Percentiles rank a stretch among this genome's conserved stretches.
Evolutionary conservation across 2,888 invertebrate genomes (phyloP).

Genomic region (Pammene aurita): DNA sequence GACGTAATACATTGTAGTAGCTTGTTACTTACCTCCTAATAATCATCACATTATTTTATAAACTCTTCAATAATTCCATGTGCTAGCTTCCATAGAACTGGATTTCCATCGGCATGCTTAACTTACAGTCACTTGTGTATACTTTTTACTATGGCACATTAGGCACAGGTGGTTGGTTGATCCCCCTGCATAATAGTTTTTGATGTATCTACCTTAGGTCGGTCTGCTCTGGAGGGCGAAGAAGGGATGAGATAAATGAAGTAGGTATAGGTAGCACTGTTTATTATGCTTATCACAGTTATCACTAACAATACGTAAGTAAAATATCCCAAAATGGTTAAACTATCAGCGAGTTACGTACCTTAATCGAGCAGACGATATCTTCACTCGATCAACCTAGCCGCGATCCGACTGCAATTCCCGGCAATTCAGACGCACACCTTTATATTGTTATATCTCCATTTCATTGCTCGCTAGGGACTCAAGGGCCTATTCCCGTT

Average conservation of each 20-base stretch:
- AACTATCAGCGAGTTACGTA: not conserved
- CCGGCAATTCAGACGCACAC: slow-evolving; percentile 74
- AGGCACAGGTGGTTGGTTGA: too few species aligned
- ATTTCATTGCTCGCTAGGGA: slow-evolving; percentile 80
- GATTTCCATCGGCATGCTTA: too few species aligned
- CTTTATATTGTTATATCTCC: slow-evolving; percentile 81
- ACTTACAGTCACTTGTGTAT: too few species aligned
- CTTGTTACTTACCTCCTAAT: not conserved
- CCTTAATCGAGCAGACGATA: slow-evolving; percentile 9
- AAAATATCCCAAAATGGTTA: not conserved
- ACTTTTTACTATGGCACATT: too few species aligned
- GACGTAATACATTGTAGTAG: not conserved
- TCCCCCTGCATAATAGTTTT: too few species aligned
- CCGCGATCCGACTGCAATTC: slow-evolving; percentile 64
- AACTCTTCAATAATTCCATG: too few species aligned
- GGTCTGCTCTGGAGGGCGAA: too few species aligned
- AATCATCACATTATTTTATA: too few species aligned
- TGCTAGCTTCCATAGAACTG: too few species aligned
- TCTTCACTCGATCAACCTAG: slow-evolving; percentile 34
- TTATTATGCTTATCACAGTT: not conserved
- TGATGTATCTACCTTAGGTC: too few species aligned
- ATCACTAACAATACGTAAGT: not conserved
- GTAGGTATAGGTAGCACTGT: too few species aligned
- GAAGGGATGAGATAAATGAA: too few species aligned
- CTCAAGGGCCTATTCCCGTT: slow-evolving; percentile 42